Percentiles rank a stretch among this genome's conserved stretches.
Conservation (phyloP, 1,140 invertebrate species). For the Conus ventricosus region DNA sequence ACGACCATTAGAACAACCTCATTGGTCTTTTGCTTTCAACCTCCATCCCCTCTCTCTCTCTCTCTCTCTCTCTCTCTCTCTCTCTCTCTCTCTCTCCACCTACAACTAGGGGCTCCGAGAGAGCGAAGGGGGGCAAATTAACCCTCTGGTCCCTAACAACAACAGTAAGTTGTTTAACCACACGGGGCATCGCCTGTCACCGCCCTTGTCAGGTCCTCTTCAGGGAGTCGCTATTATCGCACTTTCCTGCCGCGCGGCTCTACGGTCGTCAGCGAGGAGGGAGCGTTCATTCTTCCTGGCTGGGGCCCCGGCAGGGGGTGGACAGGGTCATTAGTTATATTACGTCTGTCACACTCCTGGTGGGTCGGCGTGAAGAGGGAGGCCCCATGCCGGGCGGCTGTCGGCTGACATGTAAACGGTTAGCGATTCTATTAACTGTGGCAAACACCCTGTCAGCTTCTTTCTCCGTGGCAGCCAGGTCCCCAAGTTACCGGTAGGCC, state of each 20-base stretch:
- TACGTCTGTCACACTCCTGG: conserved; percentile 21
- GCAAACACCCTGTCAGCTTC: not conserved
- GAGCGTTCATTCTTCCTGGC: not conserved
- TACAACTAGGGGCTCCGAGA: not conserved
- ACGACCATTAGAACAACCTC: too few relatives aligned
- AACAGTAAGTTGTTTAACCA: conserved; percentile 26
- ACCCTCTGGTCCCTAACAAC: conserved; percentile 8
- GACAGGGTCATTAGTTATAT: conserved; percentile 33
- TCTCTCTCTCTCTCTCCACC: too few relatives aligned
- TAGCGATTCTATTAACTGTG: conserved; percentile 19
- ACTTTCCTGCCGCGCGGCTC: conserved; percentile 13
- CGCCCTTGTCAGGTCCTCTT: conserved; percentile 21
- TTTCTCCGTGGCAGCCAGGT: too few relatives aligned
- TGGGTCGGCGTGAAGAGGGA: not conserved
- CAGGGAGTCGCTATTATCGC: conserved; percentile 27
- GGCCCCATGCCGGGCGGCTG: conserved; percentile 4
- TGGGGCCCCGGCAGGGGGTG: conserved; percentile 18
- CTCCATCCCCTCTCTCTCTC: too few relatives aligned
- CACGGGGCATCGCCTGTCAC: conserved; percentile 10
- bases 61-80: too few relatives aligned
- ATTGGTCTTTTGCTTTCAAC: too few relatives aligned
- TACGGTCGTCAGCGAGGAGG: not conserved
- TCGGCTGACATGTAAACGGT: conserved; percentile 3
- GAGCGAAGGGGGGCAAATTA: conserved; percentile 14
- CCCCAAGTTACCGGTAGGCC: too few relatives aligned